Conservation (phyloP, 2,888 invertebrate genomes). For the Tetragonula carbonaria region DNA sequence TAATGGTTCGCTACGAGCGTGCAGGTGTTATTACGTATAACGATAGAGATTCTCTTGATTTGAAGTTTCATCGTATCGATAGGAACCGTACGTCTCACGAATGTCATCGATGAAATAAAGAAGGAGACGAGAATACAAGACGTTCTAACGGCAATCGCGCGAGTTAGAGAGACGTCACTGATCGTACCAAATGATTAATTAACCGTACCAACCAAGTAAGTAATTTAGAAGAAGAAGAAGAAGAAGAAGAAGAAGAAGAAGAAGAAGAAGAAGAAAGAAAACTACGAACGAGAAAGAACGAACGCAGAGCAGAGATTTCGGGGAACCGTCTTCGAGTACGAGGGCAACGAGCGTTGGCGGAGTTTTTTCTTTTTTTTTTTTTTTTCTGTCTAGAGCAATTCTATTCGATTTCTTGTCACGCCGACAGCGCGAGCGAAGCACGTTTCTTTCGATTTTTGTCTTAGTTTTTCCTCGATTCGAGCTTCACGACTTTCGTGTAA, state of each 20-base stretch:
- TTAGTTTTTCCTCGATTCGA: background rate
- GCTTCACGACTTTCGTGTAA: constrained; percentile 4
- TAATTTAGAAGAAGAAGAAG: constrained; percentile 56
- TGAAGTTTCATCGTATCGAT: constrained; percentile 33
- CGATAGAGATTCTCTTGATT: constrained; percentile 39
- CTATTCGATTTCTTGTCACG: constrained; percentile 9
- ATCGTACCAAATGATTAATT: constrained; percentile 79
- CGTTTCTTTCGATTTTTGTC: background rate
- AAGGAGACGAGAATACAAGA: background rate
- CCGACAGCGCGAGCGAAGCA: background rate
- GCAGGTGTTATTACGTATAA: constrained; percentile 37
- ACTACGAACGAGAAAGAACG: constrained; percentile 34
- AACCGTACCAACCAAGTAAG: constrained; percentile 64
- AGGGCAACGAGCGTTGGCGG: constrained; percentile 40
- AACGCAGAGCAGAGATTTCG: constrained; percentile 58
- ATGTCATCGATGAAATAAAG: background rate
- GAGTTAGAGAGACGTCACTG: constrained; percentile 70
- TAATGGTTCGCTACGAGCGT: constrained; percentile 24
- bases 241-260: too few relatives aligned
- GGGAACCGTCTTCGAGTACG: constrained; percentile 59
- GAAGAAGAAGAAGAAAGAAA: constrained; percentile 22
- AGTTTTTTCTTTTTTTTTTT: too few relatives aligned
- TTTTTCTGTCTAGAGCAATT: constrained; percentile 6
- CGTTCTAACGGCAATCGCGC: constrained; percentile 63
- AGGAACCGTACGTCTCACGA: background rate